A percentile compares a stretch with the other conserved stretches of the same genome.
Conservation (phyloP, 2,113 vertebrate genomes). For the Siniperca knerii region DNA sequence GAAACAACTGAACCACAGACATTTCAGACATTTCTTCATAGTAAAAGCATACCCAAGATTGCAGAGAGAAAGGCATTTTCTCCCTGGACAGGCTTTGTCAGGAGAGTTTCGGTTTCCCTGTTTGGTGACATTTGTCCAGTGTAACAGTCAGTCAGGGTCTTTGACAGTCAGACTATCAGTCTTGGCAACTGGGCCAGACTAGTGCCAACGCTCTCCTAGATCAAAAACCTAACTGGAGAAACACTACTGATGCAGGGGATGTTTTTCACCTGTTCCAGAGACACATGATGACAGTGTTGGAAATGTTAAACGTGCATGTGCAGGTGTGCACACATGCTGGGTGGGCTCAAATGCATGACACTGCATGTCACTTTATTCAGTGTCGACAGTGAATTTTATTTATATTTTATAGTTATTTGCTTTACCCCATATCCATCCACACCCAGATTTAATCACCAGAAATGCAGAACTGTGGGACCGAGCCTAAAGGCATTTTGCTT, state of each 20-base stretch:
- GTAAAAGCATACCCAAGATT: neutral
- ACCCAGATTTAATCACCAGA: constrained; percentile 55
- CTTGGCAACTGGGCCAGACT: neutral
- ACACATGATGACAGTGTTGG: constrained; percentile 5
- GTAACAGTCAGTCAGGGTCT: neutral
- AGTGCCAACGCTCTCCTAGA: constrained; percentile 18
- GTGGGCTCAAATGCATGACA: constrained; percentile 2
- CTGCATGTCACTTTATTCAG: neutral
- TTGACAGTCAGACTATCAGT: constrained; percentile 7
- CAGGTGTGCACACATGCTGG: neutral
- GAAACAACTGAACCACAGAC: neutral
- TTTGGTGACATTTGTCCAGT: constrained; percentile 1
- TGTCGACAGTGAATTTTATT: neutral
- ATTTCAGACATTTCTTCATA: neutral
- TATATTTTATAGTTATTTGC: constrained; percentile 32
- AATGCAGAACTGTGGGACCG: constrained; percentile 49
- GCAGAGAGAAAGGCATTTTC: neutral
- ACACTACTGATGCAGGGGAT: constrained; percentile 7
- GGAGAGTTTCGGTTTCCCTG: neutral
- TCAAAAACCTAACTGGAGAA: constrained; percentile 35
- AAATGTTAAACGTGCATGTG: constrained; percentile 7
- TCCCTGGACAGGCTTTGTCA: neutral
- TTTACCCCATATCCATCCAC: constrained; percentile 31
- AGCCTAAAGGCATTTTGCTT: constrained; percentile 33
- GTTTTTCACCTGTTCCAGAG: constrained; percentile 36